These are phyloP conservation scores for Drosophila maculinotata DNA, from an alignment of 2,888 invertebrate genomes.

Conservation along the genomic window DNA sequence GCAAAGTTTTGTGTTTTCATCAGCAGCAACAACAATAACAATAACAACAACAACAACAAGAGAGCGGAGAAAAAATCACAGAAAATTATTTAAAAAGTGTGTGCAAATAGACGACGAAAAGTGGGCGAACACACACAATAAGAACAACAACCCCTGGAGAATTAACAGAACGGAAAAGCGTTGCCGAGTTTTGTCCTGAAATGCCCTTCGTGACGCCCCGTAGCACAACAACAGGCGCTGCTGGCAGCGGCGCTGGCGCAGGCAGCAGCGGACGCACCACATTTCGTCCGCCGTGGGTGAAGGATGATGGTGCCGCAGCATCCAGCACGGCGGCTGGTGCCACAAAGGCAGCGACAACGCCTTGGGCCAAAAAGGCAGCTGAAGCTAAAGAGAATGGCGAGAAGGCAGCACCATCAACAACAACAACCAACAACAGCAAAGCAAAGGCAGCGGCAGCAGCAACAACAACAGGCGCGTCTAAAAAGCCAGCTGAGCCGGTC, in stretches of 20 bases:
- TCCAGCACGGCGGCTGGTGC: slow-evolving; percentile 59
- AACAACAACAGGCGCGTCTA: slow-evolving; percentile 72
- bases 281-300: slow-evolving; percentile 90
- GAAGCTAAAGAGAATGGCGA: slow-evolving; percentile 54
- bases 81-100: slow-evolving; percentile 78
- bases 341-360: slow-evolving; percentile 64
- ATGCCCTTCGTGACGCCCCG: slow-evolving; percentile 84
- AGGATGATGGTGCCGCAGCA: slow-evolving; percentile 86
- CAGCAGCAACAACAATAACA: slow-evolving; percentile 46
- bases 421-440: slow-evolving; percentile 36
- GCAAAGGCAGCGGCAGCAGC: no score
- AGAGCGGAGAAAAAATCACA: slow-evolving; percentile 44
- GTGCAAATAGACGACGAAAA: slow-evolving; percentile 70
- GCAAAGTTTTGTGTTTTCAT: slow-evolving; percentile 78
- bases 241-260: slow-evolving; percentile 65
- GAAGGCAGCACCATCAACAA: slow-evolving; percentile 28
- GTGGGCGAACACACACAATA: slow-evolving; percentile 44
- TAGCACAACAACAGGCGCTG: slow-evolving; percentile 66
- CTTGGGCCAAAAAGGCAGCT: slow-evolving; percentile 66
- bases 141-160: slow-evolving; percentile 58
- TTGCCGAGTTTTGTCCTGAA: slow-evolving; percentile 21
- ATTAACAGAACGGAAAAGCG: slow-evolving; percentile 58
- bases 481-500: slow-evolving; percentile 65
- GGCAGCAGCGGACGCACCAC: slow-evolving; percentile 86
- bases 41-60: slow-evolving; percentile 34